These are phyloP conservation scores for Gibbula magus DNA, from an alignment of 2,888 invertebrate species.

Conservation along the genomic window DNA sequence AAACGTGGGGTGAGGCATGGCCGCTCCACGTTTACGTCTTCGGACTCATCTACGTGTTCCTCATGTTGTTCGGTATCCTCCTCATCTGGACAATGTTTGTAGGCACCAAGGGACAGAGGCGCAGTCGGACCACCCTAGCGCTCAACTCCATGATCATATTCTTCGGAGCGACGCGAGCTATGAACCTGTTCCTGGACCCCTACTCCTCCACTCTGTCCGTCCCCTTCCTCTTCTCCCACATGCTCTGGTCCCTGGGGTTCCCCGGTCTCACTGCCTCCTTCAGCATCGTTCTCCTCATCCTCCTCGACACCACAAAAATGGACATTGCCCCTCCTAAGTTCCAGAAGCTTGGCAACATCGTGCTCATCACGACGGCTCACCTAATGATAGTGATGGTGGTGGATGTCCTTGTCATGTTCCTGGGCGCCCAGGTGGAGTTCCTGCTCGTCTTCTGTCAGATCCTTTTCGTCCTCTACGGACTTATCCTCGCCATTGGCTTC, in stretches of 20 bases:
- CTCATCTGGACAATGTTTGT: constrained; percentile 40
- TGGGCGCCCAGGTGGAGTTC: constrained; percentile 38
- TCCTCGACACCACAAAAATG: constrained; percentile 64
- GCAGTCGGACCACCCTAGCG: constrained; percentile 49
- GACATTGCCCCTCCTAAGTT: constrained; percentile 58
- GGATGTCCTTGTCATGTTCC: constrained; percentile 46
- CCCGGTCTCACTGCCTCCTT: constrained; percentile 61
- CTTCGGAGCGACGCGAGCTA: constrained; percentile 46
- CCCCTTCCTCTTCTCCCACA: constrained; percentile 34
- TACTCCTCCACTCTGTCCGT: constrained; percentile 43
- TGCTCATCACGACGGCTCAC: constrained; percentile 50
- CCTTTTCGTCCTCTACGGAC: constrained; percentile 57
- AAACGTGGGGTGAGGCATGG: constrained; percentile 58
- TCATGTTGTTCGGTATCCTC: constrained; percentile 29
- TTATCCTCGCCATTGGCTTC: constrained; percentile 50
- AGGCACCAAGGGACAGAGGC: constrained; percentile 30
- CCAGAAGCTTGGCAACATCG: constrained; percentile 51
- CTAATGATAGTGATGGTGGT: constrained; percentile 48
- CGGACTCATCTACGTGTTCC: constrained; percentile 42
- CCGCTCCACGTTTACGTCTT: constrained; percentile 56
- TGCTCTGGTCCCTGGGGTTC: constrained; percentile 55
- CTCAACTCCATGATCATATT: constrained; percentile 50
- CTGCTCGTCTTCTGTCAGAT: constrained; percentile 58
- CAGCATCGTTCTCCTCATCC: constrained; percentile 56
- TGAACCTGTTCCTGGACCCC: constrained; percentile 52